Evolutionary conservation across 2,113 vertebrate genomes (phyloP).

Genomic region (Castor canadensis): DNA sequence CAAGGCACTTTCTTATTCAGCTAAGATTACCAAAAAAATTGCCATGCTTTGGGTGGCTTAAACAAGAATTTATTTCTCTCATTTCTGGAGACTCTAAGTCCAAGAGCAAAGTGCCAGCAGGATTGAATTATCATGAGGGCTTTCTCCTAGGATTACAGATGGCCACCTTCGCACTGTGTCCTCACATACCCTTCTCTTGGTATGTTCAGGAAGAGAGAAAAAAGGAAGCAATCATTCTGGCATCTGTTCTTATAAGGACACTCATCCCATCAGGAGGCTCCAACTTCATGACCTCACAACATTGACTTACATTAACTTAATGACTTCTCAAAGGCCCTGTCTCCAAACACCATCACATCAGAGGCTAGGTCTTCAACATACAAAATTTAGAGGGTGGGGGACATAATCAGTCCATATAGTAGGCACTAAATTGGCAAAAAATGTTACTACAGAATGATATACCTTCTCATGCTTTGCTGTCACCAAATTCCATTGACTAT

Average conservation of each 20-base stretch:
- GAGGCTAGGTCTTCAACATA: background rate
- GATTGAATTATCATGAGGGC: background rate
- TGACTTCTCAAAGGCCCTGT: background rate
- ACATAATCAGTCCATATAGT: background rate
- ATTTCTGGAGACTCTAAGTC: background rate
- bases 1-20: background rate
- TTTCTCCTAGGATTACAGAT: background rate
- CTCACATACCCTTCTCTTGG: background rate
- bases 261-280: background rate
- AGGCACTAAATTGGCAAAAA: background rate
- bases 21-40: background rate
- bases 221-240: background rate
- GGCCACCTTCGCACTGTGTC: background rate
- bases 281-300: background rate
- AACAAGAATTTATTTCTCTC: background rate
- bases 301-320: background rate
- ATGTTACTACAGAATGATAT: background rate
- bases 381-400: background rate
- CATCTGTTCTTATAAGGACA: background rate
- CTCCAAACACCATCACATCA: background rate
- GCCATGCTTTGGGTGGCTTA: background rate
- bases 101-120: background rate
- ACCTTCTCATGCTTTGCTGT: background rate
- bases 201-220: background rate
- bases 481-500: background rate